Evolutionary conservation across 2,888 invertebrate genomes (phyloP), one percentile per base, ranked within the genome.

Genomic region (Scaptomyza flava): DNA sequence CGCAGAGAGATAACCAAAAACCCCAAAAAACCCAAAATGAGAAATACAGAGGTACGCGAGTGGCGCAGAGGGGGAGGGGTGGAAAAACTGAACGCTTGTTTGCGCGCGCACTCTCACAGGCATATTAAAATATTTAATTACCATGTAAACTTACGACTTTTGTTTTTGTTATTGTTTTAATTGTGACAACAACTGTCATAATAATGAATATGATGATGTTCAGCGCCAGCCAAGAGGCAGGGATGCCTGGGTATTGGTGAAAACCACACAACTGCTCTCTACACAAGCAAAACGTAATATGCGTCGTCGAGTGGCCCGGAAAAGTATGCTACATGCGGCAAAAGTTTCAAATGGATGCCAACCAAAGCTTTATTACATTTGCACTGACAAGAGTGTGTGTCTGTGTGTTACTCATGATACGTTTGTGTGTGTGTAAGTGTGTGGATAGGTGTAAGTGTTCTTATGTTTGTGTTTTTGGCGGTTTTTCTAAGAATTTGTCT

Each of bases 121-220:
- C 87, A 85, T 88, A 89, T 89, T 81, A 89, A 89, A 89, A 89
- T 89, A 89, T 89, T 89, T 89, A 89, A 89, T 89, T 89, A 87
- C 87, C 87, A 89, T 87, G 89, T 89, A 89, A 88, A 89, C 83
- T 83, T 89, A 87, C 80, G 83, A 84, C 81, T 81, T 84, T 81
- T 84, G 87, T 85, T 82, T 77, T 85, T 85, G 88, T 85, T 81
- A 78, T 86, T 86, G 86, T 83, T 86, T 87, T 83, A 81, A 86
- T 86, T 86, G 86, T 86, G 88, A 88, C 85, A 85, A 86, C 86
- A 88, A 86, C 84, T 88, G 87, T 86, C 88, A 88, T 87, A 86
- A 87, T 87, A 88, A 87, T 86, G 84, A 81, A 84, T 86, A 86
- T 83, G 87, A 83, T 88, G 84, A 85, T 87, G 83, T 75, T 87